Evolutionary conservation across 2,113 vertebrate genomes (phyloP).

Genomic region (Kobus ellipsiprymnus): DNA sequence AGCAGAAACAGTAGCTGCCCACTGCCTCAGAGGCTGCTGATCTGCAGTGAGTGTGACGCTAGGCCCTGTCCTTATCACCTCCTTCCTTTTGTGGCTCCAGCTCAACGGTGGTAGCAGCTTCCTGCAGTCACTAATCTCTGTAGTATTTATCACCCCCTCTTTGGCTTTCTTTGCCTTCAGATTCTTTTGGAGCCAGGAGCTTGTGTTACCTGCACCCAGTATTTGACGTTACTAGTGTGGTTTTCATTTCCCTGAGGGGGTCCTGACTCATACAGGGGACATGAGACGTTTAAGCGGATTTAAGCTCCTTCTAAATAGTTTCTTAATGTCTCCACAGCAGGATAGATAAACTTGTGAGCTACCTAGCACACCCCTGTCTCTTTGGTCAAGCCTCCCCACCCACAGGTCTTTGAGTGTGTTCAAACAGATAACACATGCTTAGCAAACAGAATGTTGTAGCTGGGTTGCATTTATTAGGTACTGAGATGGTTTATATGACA

Average conservation of each 20-base stretch:
- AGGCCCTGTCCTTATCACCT: not conserved
- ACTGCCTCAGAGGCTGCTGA: not conserved
- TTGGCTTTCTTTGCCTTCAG: not conserved
- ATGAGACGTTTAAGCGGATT: not conserved
- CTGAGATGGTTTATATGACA: not conserved
- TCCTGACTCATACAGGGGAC: not conserved
- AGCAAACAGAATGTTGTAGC: not conserved
- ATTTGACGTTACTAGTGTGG: not conserved
- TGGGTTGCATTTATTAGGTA: not conserved
- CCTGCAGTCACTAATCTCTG: not conserved
- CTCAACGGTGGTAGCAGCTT: not conserved
- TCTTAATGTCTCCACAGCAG: not conserved
- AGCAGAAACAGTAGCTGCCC: not conserved
- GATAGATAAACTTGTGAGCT: not conserved
- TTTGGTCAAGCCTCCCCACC: rapidly evolving
- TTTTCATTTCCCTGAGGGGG: not conserved
- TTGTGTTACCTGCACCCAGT: not conserved
- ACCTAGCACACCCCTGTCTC: not conserved
- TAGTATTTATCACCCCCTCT: not conserved
- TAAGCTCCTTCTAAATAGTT: not conserved
- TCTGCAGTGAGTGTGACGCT: rapidly evolving
- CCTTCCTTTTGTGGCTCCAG: not conserved
- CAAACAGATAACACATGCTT: not conserved
- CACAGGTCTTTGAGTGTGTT: not conserved
- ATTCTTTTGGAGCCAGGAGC: not conserved